Evolutionary conservation across 2,113 vertebrate species (phyloP), one percentile per base, ranked within the genome.

Genomic region (Uria aalge): DNA sequence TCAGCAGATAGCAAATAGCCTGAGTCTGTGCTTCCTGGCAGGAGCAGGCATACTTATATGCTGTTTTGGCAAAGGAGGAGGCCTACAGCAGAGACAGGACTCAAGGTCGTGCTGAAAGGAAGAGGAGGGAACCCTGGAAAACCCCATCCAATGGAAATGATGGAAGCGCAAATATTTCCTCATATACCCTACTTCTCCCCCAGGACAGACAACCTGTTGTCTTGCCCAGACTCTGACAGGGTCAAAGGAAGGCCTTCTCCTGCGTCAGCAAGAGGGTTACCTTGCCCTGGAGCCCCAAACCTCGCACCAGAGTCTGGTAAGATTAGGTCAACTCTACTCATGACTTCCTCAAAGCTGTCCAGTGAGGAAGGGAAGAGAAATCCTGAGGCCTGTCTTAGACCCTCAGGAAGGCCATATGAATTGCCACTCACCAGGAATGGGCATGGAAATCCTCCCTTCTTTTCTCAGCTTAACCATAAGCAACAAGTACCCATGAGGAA

Each of bases 111-210:
- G 22, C 21, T 12, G 3, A 56, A 82, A 62, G 15, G 5, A 26
- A 92, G 64, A 74, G 32, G 4, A 77, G 10, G 63, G 12, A 78
- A 64, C 6, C 36, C 40, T 56, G 9, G 38, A 93, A 78, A 85
- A 62, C 4, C 10, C 32, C 0, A 71, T 17, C 34, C 16, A 74
- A 16, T 24, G 7, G 11, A 74, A 78, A 85, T 12, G 0, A 38
- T 15, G 26, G 47, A 69, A 68, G 32, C 36, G 21, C 5, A 69
- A 75, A 62, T 11, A 7, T 57, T 83, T 89, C 45, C 34, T 23
- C 11, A 72, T 32, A 68, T 20, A 59, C 3, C 7, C 24, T 71
- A 4, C 47, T 84, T 30, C 9, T 32, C 4, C 36, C 15, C 19
- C 20, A 63, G 20, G 20, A 47, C 9, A 62, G 52, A 48, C 47